Evolutionary conservation across 2,888 invertebrate species (phyloP).

Genomic region (Iselma pallidipennis): DNA sequence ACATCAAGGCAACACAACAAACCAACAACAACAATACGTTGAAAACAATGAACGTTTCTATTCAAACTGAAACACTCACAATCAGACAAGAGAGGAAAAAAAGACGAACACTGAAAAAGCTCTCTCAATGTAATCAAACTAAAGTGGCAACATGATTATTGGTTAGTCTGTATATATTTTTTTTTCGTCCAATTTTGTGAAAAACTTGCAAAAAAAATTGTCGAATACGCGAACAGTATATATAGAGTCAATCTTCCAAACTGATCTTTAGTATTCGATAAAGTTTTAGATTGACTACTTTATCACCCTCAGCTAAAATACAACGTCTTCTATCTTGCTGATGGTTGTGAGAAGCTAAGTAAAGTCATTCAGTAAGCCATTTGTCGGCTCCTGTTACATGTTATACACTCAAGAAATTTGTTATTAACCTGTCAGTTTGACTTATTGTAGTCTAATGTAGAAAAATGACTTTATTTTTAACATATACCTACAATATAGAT

Average conservation of each 20-base stretch:
- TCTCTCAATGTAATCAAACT: neutral
- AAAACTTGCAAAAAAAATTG: neutral
- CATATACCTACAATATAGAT: neutral
- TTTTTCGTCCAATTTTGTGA: neutral
- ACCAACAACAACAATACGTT: neutral
- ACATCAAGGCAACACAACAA: neutral
- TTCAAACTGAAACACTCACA: neutral
- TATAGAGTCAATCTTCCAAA: neutral
- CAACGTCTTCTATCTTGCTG: conserved; percentile 32
- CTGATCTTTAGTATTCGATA: conserved; percentile 1
- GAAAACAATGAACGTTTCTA: neutral
- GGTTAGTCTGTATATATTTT: neutral
- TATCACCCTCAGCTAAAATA: conserved; percentile 14
- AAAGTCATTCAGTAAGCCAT: conserved; percentile 32
- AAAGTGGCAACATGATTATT: neutral
- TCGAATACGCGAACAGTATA: neutral
- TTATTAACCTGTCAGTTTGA: conserved; percentile 26
- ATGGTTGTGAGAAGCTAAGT: conserved; percentile 33
- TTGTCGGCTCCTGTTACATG: conserved; percentile 25
- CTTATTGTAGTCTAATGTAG: conserved; percentile 18
- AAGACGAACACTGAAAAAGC: neutral
- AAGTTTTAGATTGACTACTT: conserved; percentile 20
- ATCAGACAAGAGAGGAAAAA: too few relatives aligned
- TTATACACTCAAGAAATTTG: conserved; percentile 16
- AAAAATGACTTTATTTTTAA: conserved; percentile 11